phyloP scores from a whole-genome alignment of 2,113 vertebrate genomes.

The Stigmatopora nigra region DNA sequence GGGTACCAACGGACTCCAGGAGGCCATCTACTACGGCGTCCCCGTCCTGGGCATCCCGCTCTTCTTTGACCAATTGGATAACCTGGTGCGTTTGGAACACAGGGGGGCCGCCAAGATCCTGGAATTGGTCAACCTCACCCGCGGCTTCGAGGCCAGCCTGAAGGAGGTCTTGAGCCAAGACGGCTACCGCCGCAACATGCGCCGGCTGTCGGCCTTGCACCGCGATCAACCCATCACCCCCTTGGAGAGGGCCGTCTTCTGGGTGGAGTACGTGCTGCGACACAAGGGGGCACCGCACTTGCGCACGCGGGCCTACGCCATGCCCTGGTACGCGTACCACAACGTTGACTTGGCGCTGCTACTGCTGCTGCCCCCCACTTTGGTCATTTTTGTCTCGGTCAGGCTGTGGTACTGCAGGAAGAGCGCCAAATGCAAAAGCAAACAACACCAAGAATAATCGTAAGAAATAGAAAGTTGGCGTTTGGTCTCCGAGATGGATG shows the following conservation, averaged over 20 bases:
- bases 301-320: conserved; percentile 52
- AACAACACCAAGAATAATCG: conserved; percentile 33
- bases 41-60: conserved; percentile 63
- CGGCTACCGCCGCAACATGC: conserved; percentile 59
- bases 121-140: conserved; percentile 36
- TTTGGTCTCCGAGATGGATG: not conserved
- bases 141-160: conserved; percentile 43
- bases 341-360: conserved; percentile 43
- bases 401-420: conserved; percentile 44
- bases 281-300: conserved; percentile 61
- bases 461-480: not conserved
- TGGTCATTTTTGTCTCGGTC: conserved; percentile 23
- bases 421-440: conserved; percentile 44
- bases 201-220: conserved; percentile 54
- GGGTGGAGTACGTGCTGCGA: conserved; percentile 65
- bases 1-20: conserved; percentile 67
- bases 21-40: conserved; percentile 62
- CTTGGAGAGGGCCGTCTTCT: conserved; percentile 58
- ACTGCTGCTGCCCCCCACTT: conserved; percentile 1
- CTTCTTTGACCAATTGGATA: conserved; percentile 68
- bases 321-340: conserved; percentile 65
- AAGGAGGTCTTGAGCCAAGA: conserved; percentile 33
- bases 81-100: conserved; percentile 55
- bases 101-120: conserved; percentile 58
- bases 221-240: conserved; percentile 53